Conservation (phyloP, 2,113 vertebrate species). For the Chiloscyllium plagiosum region DNA sequence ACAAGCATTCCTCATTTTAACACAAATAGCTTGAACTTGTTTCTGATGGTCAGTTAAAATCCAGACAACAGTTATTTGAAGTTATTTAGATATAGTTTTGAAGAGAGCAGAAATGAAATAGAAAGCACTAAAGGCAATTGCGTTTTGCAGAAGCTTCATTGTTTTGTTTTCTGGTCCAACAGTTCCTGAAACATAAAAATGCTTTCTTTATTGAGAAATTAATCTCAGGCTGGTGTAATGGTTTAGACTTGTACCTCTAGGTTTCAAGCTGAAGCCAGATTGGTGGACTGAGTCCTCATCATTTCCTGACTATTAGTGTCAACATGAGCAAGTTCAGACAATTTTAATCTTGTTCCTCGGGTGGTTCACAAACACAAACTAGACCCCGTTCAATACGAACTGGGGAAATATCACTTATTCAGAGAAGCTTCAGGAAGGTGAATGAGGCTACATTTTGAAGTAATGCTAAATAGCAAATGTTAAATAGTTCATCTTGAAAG, state of each 20-base stretch:
- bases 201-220: background rate
- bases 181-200: background rate
- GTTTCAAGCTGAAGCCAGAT: background rate
- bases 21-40: background rate
- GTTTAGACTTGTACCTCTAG: background rate
- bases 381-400: background rate
- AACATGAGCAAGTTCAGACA: background rate
- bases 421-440: background rate
- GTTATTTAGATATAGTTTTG: background rate
- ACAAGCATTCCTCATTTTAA: background rate
- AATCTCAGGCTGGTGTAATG: background rate
- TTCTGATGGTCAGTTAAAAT: background rate
- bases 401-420: background rate
- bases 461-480: background rate
- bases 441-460: background rate
- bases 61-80: background rate
- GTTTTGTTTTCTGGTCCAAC: background rate
- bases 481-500: background rate
- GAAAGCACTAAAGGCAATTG: background rate
- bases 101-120: background rate
- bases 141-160: background rate
- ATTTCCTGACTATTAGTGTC: background rate
- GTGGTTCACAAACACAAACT: background rate
- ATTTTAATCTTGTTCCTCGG: background rate
- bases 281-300: background rate